Base-by-base conservation (phyloP, 1,140 invertebrate genomes). In the Euglossa dilemma region DNA sequence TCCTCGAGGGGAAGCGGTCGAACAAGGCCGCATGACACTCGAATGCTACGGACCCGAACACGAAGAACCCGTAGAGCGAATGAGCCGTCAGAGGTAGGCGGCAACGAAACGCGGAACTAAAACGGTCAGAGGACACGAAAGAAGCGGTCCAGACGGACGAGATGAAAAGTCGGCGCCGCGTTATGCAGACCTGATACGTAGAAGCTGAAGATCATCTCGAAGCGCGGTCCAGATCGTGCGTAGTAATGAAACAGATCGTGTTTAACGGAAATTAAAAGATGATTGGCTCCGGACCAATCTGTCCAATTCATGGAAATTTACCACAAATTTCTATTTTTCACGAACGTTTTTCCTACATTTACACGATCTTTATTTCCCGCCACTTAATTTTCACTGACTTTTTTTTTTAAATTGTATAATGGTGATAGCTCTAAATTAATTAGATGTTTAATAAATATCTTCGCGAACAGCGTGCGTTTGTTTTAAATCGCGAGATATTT, bases 171-270 rank as follows among this genome's bases (percentile, higher is more conserved):
- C 57, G n/a, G 28, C n/a, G 59, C 59, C n/a, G 36, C 12, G 4
- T 57, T 61, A 89, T 93, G 85, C 45, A 61, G 76, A 61, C 92
- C 92, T 93, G 85, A 63, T 93, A 89, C 43, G 64, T 25, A 89
- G 91, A 91, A 92, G 89, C 92, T 92, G 90, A 92, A 90, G 87
- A 91, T 94, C 92, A 94, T 94, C 92, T 94, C 89, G 90, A 91
- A 83, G 91, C 50, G 20, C 59, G 56, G 36, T 64, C 12, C 47
- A 69, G 28, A 47, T 57, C 36, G 36, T 36, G 36, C 4, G 36
- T 36, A 36, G 2, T 43, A 25, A n/a, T 25, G 43, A 25, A 70
- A 70, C n/a, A 4, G 8, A 69, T 18, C 8, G n/a, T n/a, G 23
- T 14, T 50, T 6, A 9, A 23, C 6, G 23, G 0, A 61, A 0